Base-by-base conservation (phyloP, 2,888 invertebrate genomes). In the Sinohyriopsis cumingii region DNA sequence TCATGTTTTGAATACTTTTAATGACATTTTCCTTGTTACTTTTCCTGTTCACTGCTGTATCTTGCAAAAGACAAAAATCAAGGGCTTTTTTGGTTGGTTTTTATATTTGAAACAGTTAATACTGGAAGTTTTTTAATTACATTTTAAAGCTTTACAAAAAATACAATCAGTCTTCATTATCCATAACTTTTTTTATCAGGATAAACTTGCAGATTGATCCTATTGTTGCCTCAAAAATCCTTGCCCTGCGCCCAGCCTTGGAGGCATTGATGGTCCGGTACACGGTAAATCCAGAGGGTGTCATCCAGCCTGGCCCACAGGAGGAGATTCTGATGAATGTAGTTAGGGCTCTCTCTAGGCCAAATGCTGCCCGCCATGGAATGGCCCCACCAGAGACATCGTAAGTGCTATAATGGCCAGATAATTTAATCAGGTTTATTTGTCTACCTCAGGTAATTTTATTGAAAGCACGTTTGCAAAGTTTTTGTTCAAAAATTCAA, bases 171-270 rank as follows among this genome's bases (percentile, higher is more conserved):
- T 45, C 45, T 45, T 45, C 45, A 12, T 45, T 45, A 45, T 2
- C 45, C 45, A 45, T 12, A 9, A 45, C 45, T 45, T 3, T 45
- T 12, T 12, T 9, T 59, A 59, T 33, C 71, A 92, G 93, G 92
- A 93, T 99, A 63, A 96, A 96, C 90, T 92, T 99, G 72, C 93
- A 94, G 20, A 97, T 98, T 94, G 92, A 94, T 69, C 93, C 95
- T 0, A 89, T 92, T 56, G 89, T 93, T 15, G 99, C 98, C 0
- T 94, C 96, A 0, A 92, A 94, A 55, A 93, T 99, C 67, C 93
- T 95, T 0, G 95, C 96, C 1, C 91, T 99, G 9, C 93, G 98
- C 54, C 97, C 98, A 0, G 95, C 95, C 3, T 87, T 99, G 9
- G 98, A 99, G 91, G 92, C 93, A 77, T 91, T 98, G 3, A 94